phyloP scores from a whole-genome alignment of 1,140 invertebrate genomes.

The Diuraphis noxia region DNA sequence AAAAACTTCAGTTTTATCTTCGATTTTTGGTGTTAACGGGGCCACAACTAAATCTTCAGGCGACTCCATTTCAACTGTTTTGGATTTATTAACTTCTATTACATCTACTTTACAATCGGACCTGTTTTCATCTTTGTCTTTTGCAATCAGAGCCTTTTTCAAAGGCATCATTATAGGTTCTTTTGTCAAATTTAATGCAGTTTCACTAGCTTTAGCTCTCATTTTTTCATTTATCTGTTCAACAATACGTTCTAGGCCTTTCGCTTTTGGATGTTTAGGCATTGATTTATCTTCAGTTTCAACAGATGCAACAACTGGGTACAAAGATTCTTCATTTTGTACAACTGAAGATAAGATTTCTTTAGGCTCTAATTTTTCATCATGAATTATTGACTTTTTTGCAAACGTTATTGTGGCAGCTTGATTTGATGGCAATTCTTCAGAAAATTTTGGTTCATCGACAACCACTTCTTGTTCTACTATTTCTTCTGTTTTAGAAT shows the following conservation, averaged over 20 bases:
- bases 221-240: conserved; percentile 51
- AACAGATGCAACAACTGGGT: neutral
- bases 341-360: neutral
- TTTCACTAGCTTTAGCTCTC: conserved; percentile 44
- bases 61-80: conserved; percentile 56
- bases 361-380: neutral
- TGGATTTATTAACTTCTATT: conserved; percentile 58
- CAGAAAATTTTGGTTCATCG: neutral
- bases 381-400: conserved; percentile 16
- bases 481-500: neutral
- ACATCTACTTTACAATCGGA: conserved; percentile 27
- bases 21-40: conserved; percentile 54
- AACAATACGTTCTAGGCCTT: conserved; percentile 44
- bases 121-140: conserved; percentile 58
- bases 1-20: conserved; percentile 54
- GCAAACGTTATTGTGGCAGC: conserved; percentile 40
- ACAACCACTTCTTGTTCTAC: neutral
- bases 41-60: conserved; percentile 54
- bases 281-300: conserved; percentile 36
- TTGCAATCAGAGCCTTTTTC: conserved; percentile 58
- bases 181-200: conserved; percentile 27
- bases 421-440: conserved; percentile 10
- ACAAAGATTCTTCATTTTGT: neutral
- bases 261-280: conserved; percentile 45
- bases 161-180: conserved; percentile 49